phyloP scores from a whole-genome alignment of 1,140 invertebrate species.

The Trypoxylus dichotomus region DNA sequence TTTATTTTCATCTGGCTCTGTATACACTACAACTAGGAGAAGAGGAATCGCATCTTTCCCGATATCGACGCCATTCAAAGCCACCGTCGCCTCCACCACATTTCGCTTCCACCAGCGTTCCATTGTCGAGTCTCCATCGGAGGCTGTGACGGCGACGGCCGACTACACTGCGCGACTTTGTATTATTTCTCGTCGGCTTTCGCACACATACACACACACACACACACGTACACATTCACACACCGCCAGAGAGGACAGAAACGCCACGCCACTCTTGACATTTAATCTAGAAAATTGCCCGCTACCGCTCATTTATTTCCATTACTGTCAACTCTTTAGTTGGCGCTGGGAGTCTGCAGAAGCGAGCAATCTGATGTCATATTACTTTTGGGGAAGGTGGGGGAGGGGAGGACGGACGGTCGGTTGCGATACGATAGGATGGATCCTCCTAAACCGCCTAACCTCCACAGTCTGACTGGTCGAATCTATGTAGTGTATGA shows the following conservation, averaged over 20 bases:
- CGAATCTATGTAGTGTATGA: not conserved
- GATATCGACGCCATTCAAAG: not conserved
- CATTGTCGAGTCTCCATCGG: no score
- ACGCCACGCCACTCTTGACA: constrained; percentile 53
- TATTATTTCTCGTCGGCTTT: not conserved
- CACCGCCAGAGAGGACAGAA: constrained; percentile 38
- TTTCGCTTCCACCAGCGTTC: not conserved
- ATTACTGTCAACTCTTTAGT: constrained; percentile 59
- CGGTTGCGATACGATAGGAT: constrained; percentile 4
- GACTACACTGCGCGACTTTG: not conserved
- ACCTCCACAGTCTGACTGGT: not conserved
- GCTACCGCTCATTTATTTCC: constrained; percentile 57
- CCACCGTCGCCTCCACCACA: not conserved
- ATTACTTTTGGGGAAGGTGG: constrained; percentile 39
- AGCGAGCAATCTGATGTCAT: constrained; percentile 43
- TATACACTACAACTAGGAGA: no score
- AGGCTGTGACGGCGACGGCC: not conserved
- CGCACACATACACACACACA: not conserved
- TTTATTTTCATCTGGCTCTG: no score
- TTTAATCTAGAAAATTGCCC: constrained; percentile 60
- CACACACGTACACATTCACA: constrained; percentile 6
- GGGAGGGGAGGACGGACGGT: not conserved
- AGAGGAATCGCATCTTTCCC: not conserved
- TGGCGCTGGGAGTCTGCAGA: constrained; percentile 39
- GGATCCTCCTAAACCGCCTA: not conserved